These are phyloP conservation scores for Pampus argenteus DNA, from an alignment of 2,797 vertebrate species.

Conservation along the genomic window DNA sequence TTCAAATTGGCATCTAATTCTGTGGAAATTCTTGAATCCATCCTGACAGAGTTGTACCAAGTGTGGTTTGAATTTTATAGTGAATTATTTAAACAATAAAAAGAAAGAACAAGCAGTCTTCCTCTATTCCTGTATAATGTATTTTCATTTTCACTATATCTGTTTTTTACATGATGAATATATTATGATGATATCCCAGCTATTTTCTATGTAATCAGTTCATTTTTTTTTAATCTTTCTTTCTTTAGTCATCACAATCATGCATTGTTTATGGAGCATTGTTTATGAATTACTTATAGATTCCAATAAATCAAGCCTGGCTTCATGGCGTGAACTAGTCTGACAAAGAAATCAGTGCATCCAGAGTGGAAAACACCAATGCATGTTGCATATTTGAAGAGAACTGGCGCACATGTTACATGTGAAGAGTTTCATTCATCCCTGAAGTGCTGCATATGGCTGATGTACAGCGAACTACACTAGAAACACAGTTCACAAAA, in stretches of 20 bases:
- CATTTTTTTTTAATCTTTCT: conserved; percentile 1
- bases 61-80: conserved; percentile 6
- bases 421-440: conserved; percentile 20
- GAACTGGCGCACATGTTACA: not conserved
- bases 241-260: not conserved
- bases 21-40: conserved; percentile 16
- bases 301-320: conserved; percentile 23
- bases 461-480: not conserved
- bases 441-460: not conserved
- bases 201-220: conserved; percentile 1
- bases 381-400: conserved; percentile 16
- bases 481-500: not conserved
- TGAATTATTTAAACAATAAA: conserved; percentile 10
- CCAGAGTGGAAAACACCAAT: not conserved
- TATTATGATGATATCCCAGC: conserved; percentile 24
- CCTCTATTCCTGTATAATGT: conserved; percentile 12
- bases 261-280: conserved; percentile 38
- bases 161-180: conserved; percentile 26
- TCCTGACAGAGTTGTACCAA: not conserved
- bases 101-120: not conserved
- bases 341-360: not conserved
- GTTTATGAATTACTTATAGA: conserved; percentile 43
- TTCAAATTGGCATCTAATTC: conserved; percentile 22
- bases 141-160: conserved; percentile 9
- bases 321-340: not conserved